Conservation (phyloP, 1,140 invertebrate species). For the Drosophila kurseongensis region DNA sequence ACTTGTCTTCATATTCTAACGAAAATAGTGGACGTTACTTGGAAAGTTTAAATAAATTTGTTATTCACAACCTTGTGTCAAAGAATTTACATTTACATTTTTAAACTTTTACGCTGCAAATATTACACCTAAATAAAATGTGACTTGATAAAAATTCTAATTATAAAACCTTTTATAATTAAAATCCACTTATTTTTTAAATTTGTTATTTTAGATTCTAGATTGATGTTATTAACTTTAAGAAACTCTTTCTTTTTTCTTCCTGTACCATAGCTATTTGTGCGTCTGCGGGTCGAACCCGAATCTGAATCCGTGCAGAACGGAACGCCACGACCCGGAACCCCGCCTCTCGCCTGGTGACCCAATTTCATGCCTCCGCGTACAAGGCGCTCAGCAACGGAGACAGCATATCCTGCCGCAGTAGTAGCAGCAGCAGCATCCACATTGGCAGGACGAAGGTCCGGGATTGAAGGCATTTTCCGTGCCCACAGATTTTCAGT, state of each 20-base stretch:
- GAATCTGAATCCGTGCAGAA: constrained; percentile 34
- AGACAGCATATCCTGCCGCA: background rate
- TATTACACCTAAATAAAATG: too few species aligned
- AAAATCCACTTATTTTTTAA: too few species aligned
- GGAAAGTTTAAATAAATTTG: too few species aligned
- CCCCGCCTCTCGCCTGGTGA: constrained; percentile 52
- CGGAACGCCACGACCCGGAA: constrained; percentile 14
- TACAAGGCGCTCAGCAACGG: constrained; percentile 63
- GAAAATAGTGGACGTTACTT: too few species aligned
- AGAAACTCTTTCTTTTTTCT: background rate
- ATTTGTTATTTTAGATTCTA: too few species aligned
- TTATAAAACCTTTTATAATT: too few species aligned
- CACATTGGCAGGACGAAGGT: constrained; percentile 28
- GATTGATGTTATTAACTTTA: background rate
- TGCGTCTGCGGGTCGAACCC: constrained; percentile 6
- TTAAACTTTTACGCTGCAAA: too few species aligned
- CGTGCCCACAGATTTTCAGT: constrained; percentile 69
- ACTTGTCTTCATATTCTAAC: too few species aligned
- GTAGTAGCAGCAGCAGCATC: background rate
- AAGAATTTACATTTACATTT: too few species aligned
- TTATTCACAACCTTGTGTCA: too few species aligned
- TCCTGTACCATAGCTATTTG: background rate
- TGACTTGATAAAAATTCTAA: too few species aligned
- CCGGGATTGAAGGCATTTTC: constrained; percentile 69
- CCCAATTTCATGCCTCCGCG: constrained; percentile 69